Evolutionary conservation across 2,113 vertebrate genomes (phyloP).

Genomic region (Shinisaurus crocodilurus): DNA sequence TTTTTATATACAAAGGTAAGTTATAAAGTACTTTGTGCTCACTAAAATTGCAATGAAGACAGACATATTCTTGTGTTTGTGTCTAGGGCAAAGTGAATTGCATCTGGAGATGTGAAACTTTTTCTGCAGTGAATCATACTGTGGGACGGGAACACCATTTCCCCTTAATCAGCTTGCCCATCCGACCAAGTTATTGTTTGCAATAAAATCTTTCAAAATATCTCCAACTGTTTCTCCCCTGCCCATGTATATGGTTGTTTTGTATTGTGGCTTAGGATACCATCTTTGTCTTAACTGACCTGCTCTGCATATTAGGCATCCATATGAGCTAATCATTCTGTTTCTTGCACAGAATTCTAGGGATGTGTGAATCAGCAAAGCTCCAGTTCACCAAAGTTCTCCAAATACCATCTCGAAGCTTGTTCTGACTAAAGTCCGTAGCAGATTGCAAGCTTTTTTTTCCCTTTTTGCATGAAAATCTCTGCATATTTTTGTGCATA

Average conservation of each 20-base stretch:
- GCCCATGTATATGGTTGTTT: background rate
- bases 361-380: too few species aligned
- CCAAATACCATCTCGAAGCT: too few species aligned
- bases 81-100: background rate
- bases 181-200: background rate
- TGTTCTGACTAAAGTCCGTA: too few species aligned
- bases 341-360: background rate
- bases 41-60: background rate
- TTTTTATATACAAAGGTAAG: too few species aligned
- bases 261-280: background rate
- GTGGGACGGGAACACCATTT: background rate
- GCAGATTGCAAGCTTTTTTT: too few species aligned
- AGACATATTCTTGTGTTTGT: background rate
- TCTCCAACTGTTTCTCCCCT: background rate
- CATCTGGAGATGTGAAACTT: background rate
- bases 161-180: background rate
- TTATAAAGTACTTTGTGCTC: too few species aligned
- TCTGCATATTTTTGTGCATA: too few species aligned
- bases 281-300: too few species aligned
- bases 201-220: background rate
- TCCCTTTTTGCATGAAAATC: too few species aligned
- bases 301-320: background rate
- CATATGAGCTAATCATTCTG: background rate
- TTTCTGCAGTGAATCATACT: background rate
- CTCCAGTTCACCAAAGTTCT: too few species aligned